These are phyloP conservation scores for Anthophora plumipes DNA, from an alignment of 2,888 invertebrate genomes.

Conservation along the genomic window DNA sequence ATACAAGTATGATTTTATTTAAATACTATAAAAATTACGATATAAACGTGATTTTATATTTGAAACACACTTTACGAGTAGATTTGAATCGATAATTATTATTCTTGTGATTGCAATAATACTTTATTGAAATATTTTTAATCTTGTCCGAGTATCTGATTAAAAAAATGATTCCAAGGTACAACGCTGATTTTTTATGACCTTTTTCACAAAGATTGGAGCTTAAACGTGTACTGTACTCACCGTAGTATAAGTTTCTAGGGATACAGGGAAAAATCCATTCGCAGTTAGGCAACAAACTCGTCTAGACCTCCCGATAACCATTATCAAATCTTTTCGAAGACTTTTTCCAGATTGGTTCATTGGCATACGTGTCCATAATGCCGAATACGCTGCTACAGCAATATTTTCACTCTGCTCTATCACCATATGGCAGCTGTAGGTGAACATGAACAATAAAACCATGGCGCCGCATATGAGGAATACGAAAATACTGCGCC, in stretches of 20 bases:
- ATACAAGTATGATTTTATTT: too few species aligned
- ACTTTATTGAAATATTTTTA: too few species aligned
- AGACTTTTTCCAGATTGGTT: conserved; percentile 29
- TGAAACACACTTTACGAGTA: too few species aligned
- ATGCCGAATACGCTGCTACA: background rate
- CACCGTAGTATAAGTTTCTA: conserved; percentile 59
- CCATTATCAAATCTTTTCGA: conserved; percentile 49
- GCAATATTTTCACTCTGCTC: conserved; percentile 16
- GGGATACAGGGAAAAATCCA: conserved; percentile 55
- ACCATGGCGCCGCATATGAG: background rate
- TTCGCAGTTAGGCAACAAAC: conserved; percentile 53
- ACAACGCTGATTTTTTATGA: too few species aligned
- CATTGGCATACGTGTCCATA: conserved; percentile 15
- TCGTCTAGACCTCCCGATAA: conserved; percentile 54
- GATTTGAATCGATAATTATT: too few species aligned
- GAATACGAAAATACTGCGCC: conserved; percentile 25
- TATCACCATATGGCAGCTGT: conserved; percentile 24
- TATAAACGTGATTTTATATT: too few species aligned
- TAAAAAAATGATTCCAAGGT: too few species aligned
- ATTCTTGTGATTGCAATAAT: too few species aligned
- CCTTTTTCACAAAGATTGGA: too few species aligned
- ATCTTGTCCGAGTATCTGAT: too few species aligned
- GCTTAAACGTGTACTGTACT: too few species aligned
- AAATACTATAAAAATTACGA: too few species aligned
- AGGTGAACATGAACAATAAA: conserved; percentile 40